phyloP scores from a whole-genome alignment of 2,888 invertebrate genomes.

The Steinernema scapterisci region DNA sequence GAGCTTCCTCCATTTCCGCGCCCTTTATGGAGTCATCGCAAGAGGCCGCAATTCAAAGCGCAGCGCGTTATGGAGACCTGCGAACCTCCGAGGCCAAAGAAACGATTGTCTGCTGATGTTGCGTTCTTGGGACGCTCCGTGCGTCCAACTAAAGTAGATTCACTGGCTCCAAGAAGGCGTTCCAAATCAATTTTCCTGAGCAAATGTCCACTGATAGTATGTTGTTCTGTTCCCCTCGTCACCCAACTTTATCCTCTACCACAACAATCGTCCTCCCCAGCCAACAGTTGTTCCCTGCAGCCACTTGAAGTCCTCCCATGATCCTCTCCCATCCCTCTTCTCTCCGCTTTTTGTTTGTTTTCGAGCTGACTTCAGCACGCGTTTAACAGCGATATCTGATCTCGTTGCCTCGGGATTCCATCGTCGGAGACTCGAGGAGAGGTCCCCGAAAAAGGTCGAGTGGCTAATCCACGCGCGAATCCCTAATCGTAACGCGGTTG shows the following conservation, averaged over 20 bases:
- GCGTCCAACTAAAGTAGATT: too few relatives aligned
- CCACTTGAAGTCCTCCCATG: conserved; percentile 13
- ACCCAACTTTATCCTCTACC: too few relatives aligned
- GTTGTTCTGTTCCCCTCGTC: too few relatives aligned
- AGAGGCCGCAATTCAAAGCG: neutral
- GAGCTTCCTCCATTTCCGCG: neutral
- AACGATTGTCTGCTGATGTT: too few relatives aligned
- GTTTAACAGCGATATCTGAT: neutral
- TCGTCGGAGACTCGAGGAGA: too few relatives aligned
- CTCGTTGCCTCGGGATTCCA: neutral
- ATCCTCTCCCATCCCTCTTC: neutral
- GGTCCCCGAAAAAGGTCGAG: neutral
- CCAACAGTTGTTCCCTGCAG: neutral
- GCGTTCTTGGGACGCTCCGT: too few relatives aligned
- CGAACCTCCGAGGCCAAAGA: neutral
- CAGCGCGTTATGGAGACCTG: neutral
- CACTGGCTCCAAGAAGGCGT: too few relatives aligned
- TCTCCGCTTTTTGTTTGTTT: neutral
- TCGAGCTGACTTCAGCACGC: neutral
- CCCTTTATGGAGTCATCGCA: neutral
- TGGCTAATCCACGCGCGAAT: neutral
- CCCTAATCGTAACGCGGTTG: neutral
- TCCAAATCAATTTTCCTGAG: too few relatives aligned
- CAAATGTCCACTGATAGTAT: too few relatives aligned
- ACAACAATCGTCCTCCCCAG: neutral